Conservation (phyloP, 2,113 vertebrate species). For the Aegypius monachus region DNA sequence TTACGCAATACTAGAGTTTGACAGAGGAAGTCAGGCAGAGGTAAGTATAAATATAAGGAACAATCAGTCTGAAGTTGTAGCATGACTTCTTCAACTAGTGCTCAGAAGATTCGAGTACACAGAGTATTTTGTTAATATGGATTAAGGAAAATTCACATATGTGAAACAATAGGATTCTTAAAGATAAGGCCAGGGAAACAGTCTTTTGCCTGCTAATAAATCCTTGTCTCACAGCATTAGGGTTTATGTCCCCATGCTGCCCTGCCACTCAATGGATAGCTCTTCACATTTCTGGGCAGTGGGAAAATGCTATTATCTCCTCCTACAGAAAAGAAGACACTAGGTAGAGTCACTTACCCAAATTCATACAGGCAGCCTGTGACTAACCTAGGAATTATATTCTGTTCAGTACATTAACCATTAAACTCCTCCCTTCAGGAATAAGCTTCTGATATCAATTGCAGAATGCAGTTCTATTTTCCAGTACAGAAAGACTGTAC, state of each 20-base stretch:
- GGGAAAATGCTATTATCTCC: not conserved
- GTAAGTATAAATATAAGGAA: slow-evolving; percentile 15
- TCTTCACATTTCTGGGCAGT: not conserved
- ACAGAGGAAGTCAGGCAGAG: slow-evolving; percentile 81
- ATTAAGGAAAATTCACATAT: not conserved
- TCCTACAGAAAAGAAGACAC: not conserved
- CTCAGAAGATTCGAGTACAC: not conserved
- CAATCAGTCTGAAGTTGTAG: not conserved
- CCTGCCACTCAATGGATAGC: not conserved
- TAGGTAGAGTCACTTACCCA: not conserved
- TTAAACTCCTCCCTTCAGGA: not conserved
- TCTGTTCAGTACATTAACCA: not conserved
- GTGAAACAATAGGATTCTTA: not conserved
- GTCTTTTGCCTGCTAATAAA: not conserved
- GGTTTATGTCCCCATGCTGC: not conserved
- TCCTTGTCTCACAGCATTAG: not conserved
- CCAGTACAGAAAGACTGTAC: not conserved
- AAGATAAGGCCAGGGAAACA: not conserved
- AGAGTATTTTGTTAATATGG: not conserved
- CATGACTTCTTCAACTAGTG: not conserved
- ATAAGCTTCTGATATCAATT: not conserved
- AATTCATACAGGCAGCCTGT: not conserved
- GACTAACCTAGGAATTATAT: not conserved
- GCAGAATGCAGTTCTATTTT: not conserved
- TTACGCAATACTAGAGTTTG: slow-evolving; percentile 74